phyloP scores from a whole-genome alignment of 2,797 vertebrate genomes.

The Knipowitschia caucasica region DNA sequence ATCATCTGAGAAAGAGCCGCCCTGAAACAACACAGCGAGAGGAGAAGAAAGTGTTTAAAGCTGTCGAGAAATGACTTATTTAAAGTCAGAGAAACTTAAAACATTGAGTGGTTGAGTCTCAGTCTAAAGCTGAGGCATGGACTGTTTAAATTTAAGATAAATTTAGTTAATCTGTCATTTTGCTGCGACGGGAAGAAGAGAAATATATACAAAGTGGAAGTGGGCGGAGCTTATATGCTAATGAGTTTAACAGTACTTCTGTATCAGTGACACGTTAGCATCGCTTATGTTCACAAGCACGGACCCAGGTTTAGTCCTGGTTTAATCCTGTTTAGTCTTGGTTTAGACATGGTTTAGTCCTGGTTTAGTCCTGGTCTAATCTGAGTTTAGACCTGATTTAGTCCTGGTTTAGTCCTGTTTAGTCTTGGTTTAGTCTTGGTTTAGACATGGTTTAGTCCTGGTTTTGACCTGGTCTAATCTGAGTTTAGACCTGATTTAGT shows the following conservation, averaged over 20 bases:
- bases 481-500: neutral
- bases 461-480: neutral
- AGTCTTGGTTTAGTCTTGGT: neutral
- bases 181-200: no score
- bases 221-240: no score
- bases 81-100: no score
- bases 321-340: neutral
- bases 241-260: no score
- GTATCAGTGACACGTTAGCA: no score
- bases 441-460: neutral
- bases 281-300: no score
- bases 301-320: neutral
- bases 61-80: neutral
- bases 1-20: neutral
- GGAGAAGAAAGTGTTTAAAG: neutral
- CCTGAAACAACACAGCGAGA: conserved; percentile 2
- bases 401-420: neutral
- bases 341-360: neutral
- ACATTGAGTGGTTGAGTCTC: no score
- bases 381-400: neutral
- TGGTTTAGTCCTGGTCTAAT: neutral
- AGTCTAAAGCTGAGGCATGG: no score
- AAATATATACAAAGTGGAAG: no score
- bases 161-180: no score
- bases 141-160: no score